phyloP scores from a whole-genome alignment of 2,113 vertebrate species.

The Nematolebias whitei region DNA sequence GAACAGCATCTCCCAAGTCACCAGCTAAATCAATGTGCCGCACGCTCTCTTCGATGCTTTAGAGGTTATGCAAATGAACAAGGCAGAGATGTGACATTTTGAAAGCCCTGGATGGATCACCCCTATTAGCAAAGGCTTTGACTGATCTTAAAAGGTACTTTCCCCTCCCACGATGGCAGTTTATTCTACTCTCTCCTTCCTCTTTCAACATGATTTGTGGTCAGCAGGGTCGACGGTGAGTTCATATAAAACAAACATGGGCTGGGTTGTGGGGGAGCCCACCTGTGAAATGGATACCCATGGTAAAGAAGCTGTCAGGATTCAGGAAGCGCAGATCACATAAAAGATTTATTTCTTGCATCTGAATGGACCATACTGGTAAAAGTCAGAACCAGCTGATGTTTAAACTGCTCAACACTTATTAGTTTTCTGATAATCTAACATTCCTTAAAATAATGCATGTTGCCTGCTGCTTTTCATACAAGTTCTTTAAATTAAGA shows the following conservation, averaged over 20 bases:
- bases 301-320: conserved; percentile 48
- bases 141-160: conserved; percentile 82
- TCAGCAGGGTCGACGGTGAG: conserved; percentile 67
- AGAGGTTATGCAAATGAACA: conserved; percentile 83
- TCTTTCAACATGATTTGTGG: conserved; percentile 76
- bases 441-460: no score
- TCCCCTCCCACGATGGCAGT: conserved; percentile 65
- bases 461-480: no score
- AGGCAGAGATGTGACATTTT: conserved; percentile 81
- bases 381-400: conserved; percentile 31
- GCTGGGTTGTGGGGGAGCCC: conserved; percentile 40
- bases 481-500: no score
- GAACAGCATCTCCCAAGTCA: conserved; percentile 68
- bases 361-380: conserved; percentile 50
- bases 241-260: conserved; percentile 76
- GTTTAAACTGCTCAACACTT: conserved; percentile 7
- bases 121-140: conserved; percentile 81
- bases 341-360: conserved; percentile 47
- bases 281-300: conserved; percentile 61
- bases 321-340: conserved; percentile 40
- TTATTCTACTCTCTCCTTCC: conserved; percentile 59
- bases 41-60: conserved; percentile 66
- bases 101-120: conserved; percentile 83
- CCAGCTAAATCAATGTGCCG: conserved; percentile 76
- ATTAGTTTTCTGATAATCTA: conserved; percentile 11